Evolutionary conservation across 2,797 vertebrate genomes (phyloP).

Genomic region (Semotilus atromaculatus): DNA sequence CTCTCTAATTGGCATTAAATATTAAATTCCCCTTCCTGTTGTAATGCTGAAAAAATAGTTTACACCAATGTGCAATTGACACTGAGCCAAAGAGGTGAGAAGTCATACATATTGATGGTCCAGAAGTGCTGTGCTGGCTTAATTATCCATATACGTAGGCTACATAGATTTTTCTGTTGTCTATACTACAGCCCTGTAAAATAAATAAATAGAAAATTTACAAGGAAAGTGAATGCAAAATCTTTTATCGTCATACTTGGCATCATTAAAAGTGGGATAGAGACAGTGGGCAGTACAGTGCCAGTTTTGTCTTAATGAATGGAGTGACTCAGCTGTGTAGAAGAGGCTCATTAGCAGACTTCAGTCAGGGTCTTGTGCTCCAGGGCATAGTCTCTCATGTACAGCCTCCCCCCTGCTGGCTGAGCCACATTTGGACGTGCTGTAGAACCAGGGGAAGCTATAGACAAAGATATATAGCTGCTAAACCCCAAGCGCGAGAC

Average conservation of each 20-base stretch:
- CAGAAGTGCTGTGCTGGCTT: constrained; percentile 41
- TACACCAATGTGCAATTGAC: constrained; percentile 52
- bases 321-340: constrained; percentile 62
- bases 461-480: constrained; percentile 19
- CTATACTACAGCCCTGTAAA: constrained; percentile 12
- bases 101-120: constrained; percentile 60
- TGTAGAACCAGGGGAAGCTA: constrained; percentile 5
- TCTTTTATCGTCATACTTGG: constrained; percentile 32
- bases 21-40: constrained; percentile 42
- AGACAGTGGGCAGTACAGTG: constrained; percentile 8
- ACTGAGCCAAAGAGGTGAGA: constrained; percentile 48
- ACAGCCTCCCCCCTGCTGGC: constrained; percentile 40
- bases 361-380: constrained; percentile 48
- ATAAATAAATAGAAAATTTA: constrained; percentile 13
- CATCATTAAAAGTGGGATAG: constrained; percentile 51
- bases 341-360: constrained; percentile 60
- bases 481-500: constrained; percentile 31
- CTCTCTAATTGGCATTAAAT: constrained; percentile 57
- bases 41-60: constrained; percentile 44
- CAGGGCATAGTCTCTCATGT: constrained; percentile 51
- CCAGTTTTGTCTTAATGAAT: constrained; percentile 59
- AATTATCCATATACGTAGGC: constrained; percentile 46
- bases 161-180: neutral
- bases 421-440: constrained; percentile 31
- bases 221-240: constrained; percentile 15